These are phyloP conservation scores for Campoletis sonorensis DNA, from an alignment of 1,140 invertebrate species.

Conservation along the genomic window DNA sequence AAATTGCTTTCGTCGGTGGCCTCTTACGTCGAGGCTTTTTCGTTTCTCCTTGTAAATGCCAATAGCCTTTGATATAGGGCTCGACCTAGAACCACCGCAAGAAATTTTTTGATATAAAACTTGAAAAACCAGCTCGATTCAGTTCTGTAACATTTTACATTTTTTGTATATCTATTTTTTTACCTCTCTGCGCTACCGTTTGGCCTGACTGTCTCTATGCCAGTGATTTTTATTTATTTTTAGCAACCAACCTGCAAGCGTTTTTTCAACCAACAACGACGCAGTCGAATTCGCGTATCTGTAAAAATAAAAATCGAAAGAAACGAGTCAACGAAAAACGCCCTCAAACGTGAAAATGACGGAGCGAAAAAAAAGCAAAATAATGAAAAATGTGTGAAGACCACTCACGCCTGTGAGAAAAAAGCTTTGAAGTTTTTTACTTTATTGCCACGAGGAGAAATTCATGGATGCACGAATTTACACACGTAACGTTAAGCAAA, in stretches of 20 bases:
- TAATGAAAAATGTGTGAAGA: background rate
- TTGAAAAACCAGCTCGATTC: constrained; percentile 35
- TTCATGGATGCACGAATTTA: background rate
- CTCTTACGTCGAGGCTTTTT: constrained; percentile 54
- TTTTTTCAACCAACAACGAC: background rate
- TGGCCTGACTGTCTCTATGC: background rate
- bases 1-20: constrained; percentile 65
- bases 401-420: background rate
- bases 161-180: constrained; percentile 20
- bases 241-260: background rate
- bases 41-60: constrained; percentile 67
- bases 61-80: constrained; percentile 65
- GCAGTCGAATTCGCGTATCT: background rate
- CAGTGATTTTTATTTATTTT: constrained; percentile 2
- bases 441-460: background rate
- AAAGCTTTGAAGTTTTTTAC: constrained; percentile 27
- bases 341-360: background rate
- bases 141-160: constrained; percentile 6
- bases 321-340: background rate
- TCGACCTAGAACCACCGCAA: constrained; percentile 27
- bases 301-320: background rate
- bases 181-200: background rate
- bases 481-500: background rate
- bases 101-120: constrained; percentile 41
- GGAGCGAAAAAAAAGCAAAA: background rate